Evolutionary conservation across 2,888 invertebrate species (phyloP), one percentile per base, ranked within the genome.

Genomic region (Listrodromus nycthemerus): DNA sequence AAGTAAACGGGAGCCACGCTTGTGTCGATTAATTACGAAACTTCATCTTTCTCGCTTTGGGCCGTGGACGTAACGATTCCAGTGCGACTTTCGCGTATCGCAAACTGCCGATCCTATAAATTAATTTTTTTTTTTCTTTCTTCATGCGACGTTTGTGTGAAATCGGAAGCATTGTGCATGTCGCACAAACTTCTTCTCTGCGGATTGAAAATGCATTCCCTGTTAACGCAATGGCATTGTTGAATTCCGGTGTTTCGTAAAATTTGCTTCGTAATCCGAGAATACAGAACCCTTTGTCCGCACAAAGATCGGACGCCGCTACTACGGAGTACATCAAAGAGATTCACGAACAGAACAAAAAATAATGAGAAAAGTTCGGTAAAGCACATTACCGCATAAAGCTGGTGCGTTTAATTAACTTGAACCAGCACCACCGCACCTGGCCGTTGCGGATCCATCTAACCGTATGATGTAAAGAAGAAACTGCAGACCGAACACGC

Each of bases 371-470:
- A 66, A 58, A 58, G 41, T 76, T 76, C 58, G 55, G 27, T 55
- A 45, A 45, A 37, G 41, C 24, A 24, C 41, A 76, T 76, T 76
- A 73, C 61, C n/a, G 30, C n/a, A 61, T 61, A 30, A 61, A 61
- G 45, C 16, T 45, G 30, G 73, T 19, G 19, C 73, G 30, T 61
- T 61, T 61, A 61, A 61, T 73, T 61, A 73, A 61, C 10, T 61
- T 61, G 19, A 30, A 30, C 58, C 52, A 58, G 24, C n/a, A 19
- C 19, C 19, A 13, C 52, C 27, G 27, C 16, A 30, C n/a, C 27
- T n/a, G 30, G 5, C 55, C 61, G 16, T n/a, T 61, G 61, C 61
- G 13, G 27, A 61, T 61, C 16, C 30, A 61, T 30, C 30, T 30
- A 13, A 24, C 30, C 16, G 61, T 27, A 30, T 16, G 30, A 69